A percentile compares a stretch with the other conserved stretches of the same genome.
These are phyloP conservation scores for Rhinoraja longicauda DNA, from an alignment of 2,797 vertebrate genomes.

Conservation along the genomic window DNA sequence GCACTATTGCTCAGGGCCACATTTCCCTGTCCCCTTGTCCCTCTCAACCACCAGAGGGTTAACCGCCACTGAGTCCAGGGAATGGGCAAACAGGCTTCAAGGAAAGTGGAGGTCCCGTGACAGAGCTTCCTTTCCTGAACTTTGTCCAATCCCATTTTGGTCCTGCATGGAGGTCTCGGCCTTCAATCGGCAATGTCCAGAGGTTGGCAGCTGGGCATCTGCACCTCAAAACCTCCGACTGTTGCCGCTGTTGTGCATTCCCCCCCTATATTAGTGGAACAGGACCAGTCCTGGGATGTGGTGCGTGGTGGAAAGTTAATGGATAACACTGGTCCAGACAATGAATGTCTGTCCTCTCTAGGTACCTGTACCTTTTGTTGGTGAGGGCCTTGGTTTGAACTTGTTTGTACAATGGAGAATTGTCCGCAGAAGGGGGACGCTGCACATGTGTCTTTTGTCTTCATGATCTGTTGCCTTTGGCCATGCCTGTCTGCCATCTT, in stretches of 20 bases:
- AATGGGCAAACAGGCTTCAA: background rate
- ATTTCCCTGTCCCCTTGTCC: background rate
- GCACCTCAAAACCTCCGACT: background rate
- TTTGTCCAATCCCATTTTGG: background rate
- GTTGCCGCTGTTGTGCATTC: background rate
- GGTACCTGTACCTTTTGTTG: constrained; percentile 20
- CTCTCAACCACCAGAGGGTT: background rate
- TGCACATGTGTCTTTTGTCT: constrained; percentile 5
- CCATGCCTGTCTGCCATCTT: constrained; percentile 61
- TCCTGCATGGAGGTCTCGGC: background rate
- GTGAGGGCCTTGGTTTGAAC: constrained; percentile 8
- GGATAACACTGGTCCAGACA: constrained; percentile 24
- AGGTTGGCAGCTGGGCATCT: background rate
- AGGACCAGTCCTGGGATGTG: background rate
- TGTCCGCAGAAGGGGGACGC: background rate
- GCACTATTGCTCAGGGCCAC: background rate
- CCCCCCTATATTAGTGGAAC: background rate
- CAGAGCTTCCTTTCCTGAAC: background rate
- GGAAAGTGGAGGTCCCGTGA: background rate
- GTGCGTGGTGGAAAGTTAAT: background rate
- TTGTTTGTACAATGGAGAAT: constrained; percentile 10
- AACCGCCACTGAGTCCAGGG: background rate
- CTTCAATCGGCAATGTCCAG: background rate
- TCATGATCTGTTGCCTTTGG: constrained; percentile 35
- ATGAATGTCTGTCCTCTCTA: constrained; percentile 33